Evolutionary conservation across 1,140 invertebrate species (phyloP), one percentile per base, ranked within the genome.

Genomic region (Ostrea edulis): DNA sequence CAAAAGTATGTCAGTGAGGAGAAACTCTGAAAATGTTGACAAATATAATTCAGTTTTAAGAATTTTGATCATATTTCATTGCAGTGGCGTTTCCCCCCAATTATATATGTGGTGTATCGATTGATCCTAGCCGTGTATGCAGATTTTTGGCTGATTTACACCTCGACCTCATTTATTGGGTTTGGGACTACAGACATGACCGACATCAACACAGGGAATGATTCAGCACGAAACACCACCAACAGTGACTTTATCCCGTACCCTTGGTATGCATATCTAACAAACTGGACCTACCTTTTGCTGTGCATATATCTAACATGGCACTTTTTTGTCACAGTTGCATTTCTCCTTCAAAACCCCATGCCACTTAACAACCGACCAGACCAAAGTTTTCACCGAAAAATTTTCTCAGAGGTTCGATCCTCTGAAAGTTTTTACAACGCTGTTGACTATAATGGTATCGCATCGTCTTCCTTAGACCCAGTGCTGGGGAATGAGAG

Each of bases 231-330:
- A 12, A 77, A 77, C 4, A 25, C 22, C 14, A 77, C 68, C 35
- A 44, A 44, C 2, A 44, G 5, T 14, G 68, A 77, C 68, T 82
- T 88, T 5, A 11, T 82, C 12, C n/a, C 83, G 4, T 89, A 89
- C 77, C 54, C 86, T 17, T 89, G 86, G 82, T 84, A 86, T 17
- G 89, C 92, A 25, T 92, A 92, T 86, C 83, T 92, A 12, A 92
- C 91, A 29, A 92, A 92, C 89, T 92, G 92, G 92, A 90, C 89
- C 9, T 92, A 92, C 82, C 81, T 91, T 8, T 68, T 90, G 71
- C 68, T 92, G 53, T 68, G 68, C 53, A 17, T 90, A 14, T 91
- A 87, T 88, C 85, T 90, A 44, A 89, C 81, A 58, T 71, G 87
- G n/a, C 89, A 86, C 87, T 77, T 84, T 22, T 81, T 88, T 35